Percentiles rank a stretch among this genome's conserved stretches.
phyloP scores from a whole-genome alignment of 2,888 invertebrate species.

The Caenorhabditis macrosperma region DNA sequence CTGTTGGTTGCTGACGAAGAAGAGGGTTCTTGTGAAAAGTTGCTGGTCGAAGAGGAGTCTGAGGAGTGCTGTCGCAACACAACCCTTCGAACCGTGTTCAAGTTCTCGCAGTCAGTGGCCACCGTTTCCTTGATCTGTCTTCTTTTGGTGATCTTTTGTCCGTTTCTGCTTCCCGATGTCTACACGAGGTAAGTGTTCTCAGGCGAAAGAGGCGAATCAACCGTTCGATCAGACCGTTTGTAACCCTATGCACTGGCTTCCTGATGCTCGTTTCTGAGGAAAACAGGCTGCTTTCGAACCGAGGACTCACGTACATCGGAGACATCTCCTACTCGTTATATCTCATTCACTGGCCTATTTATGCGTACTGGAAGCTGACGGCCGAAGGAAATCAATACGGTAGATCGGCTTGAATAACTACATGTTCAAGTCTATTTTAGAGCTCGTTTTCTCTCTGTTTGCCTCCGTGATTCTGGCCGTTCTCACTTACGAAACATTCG shows the following conservation, averaged over 20 bases:
- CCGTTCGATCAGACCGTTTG: constrained; percentile 3
- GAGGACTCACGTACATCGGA: constrained; percentile 37
- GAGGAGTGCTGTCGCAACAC: constrained; percentile 11
- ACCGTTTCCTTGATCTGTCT: constrained; percentile 10
- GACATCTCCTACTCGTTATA: constrained; percentile 49
- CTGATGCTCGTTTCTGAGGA: constrained; percentile 35
- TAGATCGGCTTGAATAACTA: not conserved
- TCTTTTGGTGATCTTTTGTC: not conserved
- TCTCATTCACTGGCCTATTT: constrained; percentile 54
- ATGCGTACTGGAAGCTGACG: constrained; percentile 49
- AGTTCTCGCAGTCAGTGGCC: not conserved
- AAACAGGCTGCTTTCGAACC: constrained; percentile 14
- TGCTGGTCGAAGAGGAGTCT: constrained; percentile 4
- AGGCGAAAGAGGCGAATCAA: not conserved
- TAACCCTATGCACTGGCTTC: constrained; percentile 29
- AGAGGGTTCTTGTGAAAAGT: not conserved
- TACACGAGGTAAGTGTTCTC: too few relatives aligned
- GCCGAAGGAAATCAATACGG: constrained; percentile 10
- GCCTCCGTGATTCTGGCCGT: constrained; percentile 14
- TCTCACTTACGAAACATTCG: constrained; percentile 22
- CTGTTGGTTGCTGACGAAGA: constrained; percentile 8
- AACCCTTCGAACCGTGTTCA: not conserved
- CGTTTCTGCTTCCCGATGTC: not conserved
- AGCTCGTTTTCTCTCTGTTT: not conserved
- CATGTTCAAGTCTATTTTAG: too few relatives aligned